A percentile compares a stretch with the other conserved stretches of the same genome.
Conservation (phyloP, 2,113 vertebrate species). For the Sialia sialis region DNA sequence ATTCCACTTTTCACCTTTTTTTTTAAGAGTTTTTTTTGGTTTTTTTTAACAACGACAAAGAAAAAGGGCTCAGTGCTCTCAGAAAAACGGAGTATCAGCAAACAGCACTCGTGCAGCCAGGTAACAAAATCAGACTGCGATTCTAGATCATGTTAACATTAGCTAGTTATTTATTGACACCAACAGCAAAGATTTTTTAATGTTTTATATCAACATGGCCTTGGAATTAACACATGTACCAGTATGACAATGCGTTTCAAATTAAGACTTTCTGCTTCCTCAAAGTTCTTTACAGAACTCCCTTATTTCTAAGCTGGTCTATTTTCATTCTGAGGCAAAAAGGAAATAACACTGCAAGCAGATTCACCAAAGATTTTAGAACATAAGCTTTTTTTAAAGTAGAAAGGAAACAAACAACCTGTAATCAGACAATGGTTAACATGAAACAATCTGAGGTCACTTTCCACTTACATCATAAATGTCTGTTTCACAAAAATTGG, state of each 20-base stretch:
- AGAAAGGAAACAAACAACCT: neutral
- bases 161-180: neutral
- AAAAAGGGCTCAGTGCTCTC: neutral
- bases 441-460: neutral
- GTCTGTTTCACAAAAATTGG: neutral
- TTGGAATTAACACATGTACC: neutral
- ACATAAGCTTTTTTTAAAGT: neutral
- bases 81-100: neutral
- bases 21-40: neutral
- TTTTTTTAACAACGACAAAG: neutral
- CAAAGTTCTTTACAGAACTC: neutral
- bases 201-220: neutral
- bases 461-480: neutral
- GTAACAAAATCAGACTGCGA: neutral
- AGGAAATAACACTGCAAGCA: neutral
- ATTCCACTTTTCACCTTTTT: neutral
- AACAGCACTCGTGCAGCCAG: neutral
- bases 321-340: neutral
- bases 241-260: neutral
- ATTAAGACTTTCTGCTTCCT: neutral
- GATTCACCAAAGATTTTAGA: neutral
- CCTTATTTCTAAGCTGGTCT: neutral
- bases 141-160: neutral
- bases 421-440: neutral
- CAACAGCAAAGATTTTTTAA: neutral